A percentile compares a stretch with the other conserved stretches of the same genome.
phyloP scores from a whole-genome alignment of 2,113 vertebrate genomes.

The Colius striatus region DNA sequence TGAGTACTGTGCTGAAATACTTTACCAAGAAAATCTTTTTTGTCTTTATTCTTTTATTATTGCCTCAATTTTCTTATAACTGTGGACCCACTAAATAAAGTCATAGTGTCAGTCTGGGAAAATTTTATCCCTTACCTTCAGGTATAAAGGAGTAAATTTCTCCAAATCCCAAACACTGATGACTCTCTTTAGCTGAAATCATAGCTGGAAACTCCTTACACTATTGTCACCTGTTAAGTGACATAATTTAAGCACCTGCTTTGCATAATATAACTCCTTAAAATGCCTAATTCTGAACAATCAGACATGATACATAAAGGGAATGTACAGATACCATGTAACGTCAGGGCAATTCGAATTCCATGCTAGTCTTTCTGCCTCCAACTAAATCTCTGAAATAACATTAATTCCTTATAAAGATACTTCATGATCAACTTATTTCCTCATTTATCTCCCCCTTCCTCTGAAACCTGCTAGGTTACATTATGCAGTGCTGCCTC shows the following conservation, averaged over 20 bases:
- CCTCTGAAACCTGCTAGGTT: neutral
- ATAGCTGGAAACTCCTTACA: neutral
- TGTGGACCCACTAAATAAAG: fast-evolving
- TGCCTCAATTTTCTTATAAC: neutral
- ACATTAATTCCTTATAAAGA: neutral
- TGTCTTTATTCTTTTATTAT: neutral
- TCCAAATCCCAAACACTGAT: neutral
- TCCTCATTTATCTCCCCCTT: neutral
- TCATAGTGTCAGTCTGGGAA: neutral
- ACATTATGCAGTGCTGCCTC: neutral
- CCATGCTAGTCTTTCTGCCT: neutral
- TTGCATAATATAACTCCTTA: neutral
- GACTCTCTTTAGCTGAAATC: neutral
- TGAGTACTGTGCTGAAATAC: neutral
- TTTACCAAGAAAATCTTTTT: neutral
- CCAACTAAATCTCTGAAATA: neutral
- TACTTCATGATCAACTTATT: neutral
- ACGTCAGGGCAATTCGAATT: neutral
- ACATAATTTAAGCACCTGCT: neutral
- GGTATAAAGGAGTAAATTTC: neutral
- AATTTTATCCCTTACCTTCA: neutral
- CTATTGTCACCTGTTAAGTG: neutral
- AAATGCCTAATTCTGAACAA: neutral
- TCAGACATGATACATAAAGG: neutral
- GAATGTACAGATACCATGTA: neutral